Base-by-base conservation (phyloP, 2,888 invertebrate genomes). In the Andricus quercusramuli region DNA sequence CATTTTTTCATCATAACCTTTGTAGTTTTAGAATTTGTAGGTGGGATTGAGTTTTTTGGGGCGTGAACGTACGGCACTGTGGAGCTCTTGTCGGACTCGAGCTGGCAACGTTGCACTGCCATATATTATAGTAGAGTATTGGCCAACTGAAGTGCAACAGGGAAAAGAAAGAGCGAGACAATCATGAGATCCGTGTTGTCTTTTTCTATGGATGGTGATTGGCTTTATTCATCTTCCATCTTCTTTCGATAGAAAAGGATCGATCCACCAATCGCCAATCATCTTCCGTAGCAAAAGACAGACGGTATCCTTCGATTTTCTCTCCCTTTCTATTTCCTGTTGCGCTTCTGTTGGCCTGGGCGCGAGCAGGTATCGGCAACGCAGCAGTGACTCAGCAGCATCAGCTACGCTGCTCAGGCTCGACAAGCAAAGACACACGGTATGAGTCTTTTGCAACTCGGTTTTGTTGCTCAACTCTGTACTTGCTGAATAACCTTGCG, bases 381-480 rank as follows among this genome's bases (percentile, higher is more conserved):
- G 87, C 84, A 87, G 90, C 90, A 88, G 88, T 89, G 90, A 90
- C 88, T 90, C 88, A 90, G 90, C 90, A 88, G 82, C 83, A 83
- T 67, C 79, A 88, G 82, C 83, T 83, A 76, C 79, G 74, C 79
- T 74, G 68, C 68, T 77, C 22, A 66, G 17, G 9, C 17, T 17
- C 66, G 70, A 37, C 74, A 70, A 79, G 84, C 85, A 83, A 83
- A 82, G 82, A 85, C 82, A 81, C 82, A 83, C 77, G 78, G 83
- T 85, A 85, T 84, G 86, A 87, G 86, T 86, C 89, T 89, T 90
- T 91, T 90, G 86, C 89, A 90, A 90, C 88, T 88, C 83, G 86
- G 86, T 89, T 90, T 91, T 90, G 86, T 89, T 90, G 90, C 88
- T 88, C 82, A 88, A 90, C 89, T 90, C 89, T 86, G 84, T 82